Evolutionary conservation across 2,888 invertebrate species (phyloP), one percentile per base, ranked within the genome.

Genomic region (Polietes domitor): DNA sequence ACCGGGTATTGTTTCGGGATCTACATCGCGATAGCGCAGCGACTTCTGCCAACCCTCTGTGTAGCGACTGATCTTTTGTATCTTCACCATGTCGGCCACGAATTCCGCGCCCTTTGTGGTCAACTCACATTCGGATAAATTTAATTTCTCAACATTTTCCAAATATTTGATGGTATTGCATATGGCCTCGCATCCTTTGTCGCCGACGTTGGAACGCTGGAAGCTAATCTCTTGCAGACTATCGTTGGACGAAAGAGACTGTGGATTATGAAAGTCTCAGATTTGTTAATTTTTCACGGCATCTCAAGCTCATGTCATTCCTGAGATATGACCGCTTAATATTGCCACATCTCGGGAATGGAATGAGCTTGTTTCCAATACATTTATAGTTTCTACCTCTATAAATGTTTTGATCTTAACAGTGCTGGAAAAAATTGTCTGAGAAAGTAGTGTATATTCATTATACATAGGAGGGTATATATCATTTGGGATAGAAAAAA

Each of bases 1-100:
- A 0, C 97, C 97, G 0, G 95, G 94, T 94, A 96, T 96, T 0
- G 94, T 92, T 82, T 95, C 95, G n/a, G 95, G 91, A 87, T 96
- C 94, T 0, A 96, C 96, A 65, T 95, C 93, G 17, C 95, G 94
- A 89, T 96, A 96, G n/a, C 97, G 94, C 75, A 97, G 90, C 7
- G 96, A 96, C 87, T 95, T 95, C 85, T 96, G 95, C 97, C 97
- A 97, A 83, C 96, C 95, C 89, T 97, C 96, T 86, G 96, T 95
- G 89, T 95, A 96, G 75, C 96, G 94, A 79, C 94, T 93, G 77
- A 95, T 93, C 89, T 95, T 95, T 89, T 96, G 96, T 87, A 94
- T 94, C 93, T 95, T 95, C 47, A 96, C 93, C 88, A 96, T 92
- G 85, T 95, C 94, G 0, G 95, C 95, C 47, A 97, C 92, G 73